Base-by-base conservation (phyloP, 2,113 vertebrate species). In the Dipodomys spectabilis region DNA sequence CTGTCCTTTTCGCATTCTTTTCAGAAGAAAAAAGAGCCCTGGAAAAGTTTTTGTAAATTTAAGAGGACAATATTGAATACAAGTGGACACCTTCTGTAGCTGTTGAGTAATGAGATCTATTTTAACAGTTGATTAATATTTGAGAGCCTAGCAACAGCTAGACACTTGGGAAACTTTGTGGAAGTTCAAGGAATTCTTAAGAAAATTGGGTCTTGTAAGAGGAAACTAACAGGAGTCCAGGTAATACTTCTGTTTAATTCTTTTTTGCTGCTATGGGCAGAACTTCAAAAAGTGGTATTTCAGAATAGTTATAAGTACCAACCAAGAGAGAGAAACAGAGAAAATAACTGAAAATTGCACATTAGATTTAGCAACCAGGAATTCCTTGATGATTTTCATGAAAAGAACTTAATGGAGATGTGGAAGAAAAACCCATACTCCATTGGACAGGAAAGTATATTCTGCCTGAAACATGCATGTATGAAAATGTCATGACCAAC, bases 41-140 rank as follows among this genome's bases (percentile, higher is more conserved):
- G 64, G 13, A 45, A 44, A 64, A 71, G 8, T 86, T 85, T 49
- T 94, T 80, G 65, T 71, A 93, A 91, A 44, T 86, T 82, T 83
- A 86, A 90, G 57, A 93, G 68, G 35, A 86, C 28, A 12, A 83
- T 88, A 83, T 86, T 88, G 39, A 71, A 22, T 45, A 35, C n/a
- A 74, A 15, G 32, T 75, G 75, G 92, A 73, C 27, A 7, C 39
- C 64, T 84, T 94, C 79, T 90, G 2, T 86, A 90, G 68, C 72
- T 88, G 28, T 49, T 74, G 90, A 82, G 65, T 49, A 91, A 82
- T 73, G 88, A 93, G 69, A 73, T 88, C 79, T 78, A 13, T 88
- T 90, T 88, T 62, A 93, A 78, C 68, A 75, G 35, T 53, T 88
- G 84, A 91, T 93, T 91, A 77, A 64, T 87, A 64, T 88, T 88